Conservation (phyloP, 1,140 invertebrate species). For the Homalodisca vitripennis region DNA sequence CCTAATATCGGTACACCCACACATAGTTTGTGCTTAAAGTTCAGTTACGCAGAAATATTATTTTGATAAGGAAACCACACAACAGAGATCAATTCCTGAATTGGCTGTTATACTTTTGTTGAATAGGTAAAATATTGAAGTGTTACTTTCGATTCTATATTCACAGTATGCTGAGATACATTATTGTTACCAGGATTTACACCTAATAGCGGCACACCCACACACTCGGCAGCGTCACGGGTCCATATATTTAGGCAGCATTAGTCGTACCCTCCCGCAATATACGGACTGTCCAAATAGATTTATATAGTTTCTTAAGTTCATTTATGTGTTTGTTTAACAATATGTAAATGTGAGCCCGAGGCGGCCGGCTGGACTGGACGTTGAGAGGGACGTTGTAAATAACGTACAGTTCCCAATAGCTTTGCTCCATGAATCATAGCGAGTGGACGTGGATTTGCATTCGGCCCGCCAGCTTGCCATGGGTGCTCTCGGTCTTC, state of each 20-base stretch:
- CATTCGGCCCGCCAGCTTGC: slow-evolving; percentile 2
- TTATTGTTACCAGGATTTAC: too few species aligned
- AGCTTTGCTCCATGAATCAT: slow-evolving; percentile 22
- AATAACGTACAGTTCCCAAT: slow-evolving; percentile 22
- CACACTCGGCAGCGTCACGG: too few species aligned
- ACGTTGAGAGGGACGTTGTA: not conserved
- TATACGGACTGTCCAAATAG: slow-evolving; percentile 8
- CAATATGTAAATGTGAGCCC: slow-evolving; percentile 25
- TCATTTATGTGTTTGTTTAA: slow-evolving; percentile 33
- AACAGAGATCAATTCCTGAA: too few species aligned
- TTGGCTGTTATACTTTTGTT: too few species aligned
- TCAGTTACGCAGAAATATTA: too few species aligned
- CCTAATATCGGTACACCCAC: too few species aligned
- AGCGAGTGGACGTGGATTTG: slow-evolving; percentile 22
- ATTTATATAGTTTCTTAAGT: slow-evolving; percentile 30
- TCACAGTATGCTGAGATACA: too few species aligned
- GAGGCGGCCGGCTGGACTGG: not conserved
- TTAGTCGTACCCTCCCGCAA: slow-evolving; percentile 20
- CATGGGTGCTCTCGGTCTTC: not conserved
- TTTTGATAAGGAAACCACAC: too few species aligned
- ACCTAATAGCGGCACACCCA: too few species aligned
- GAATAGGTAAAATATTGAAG: too few species aligned
- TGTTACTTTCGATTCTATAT: too few species aligned
- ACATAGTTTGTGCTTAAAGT: too few species aligned
- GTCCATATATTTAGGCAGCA: slow-evolving; percentile 23